Evolutionary conservation across 1,140 invertebrate genomes (phyloP).

Genomic region (Papilio aristodemus): DNA sequence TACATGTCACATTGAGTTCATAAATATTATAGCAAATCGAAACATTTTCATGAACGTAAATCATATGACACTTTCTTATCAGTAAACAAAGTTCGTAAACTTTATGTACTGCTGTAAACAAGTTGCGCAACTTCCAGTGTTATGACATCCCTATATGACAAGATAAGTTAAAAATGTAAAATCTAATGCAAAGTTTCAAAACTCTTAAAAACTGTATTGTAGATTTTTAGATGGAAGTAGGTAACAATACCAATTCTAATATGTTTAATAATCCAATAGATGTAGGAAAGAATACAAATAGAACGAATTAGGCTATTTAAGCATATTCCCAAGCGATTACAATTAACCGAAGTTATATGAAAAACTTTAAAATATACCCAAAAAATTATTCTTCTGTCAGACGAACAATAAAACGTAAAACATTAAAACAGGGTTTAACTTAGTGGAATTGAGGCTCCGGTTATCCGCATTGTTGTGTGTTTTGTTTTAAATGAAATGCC

Average conservation of each 20-base stretch:
- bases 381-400: too few species aligned
- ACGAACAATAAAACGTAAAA: too few species aligned
- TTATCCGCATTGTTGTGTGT: not conserved
- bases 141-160: constrained; percentile 4
- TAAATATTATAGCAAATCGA: constrained; percentile 9
- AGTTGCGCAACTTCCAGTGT: constrained; percentile 1
- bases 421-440: too few species aligned
- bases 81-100: constrained; percentile 18
- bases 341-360: too few species aligned
- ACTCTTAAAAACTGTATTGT: too few species aligned
- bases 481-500: constrained; percentile 10
- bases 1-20: not conserved
- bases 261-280: too few species aligned
- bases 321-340: too few species aligned
- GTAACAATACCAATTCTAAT: too few species aligned
- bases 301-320: too few species aligned
- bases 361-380: too few species aligned
- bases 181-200: not conserved
- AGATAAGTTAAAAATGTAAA: not conserved
- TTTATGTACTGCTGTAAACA: constrained; percentile 21
- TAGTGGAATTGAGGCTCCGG: not conserved
- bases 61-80: constrained; percentile 25
- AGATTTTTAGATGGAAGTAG: too few species aligned
- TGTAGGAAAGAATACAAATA: too few species aligned
- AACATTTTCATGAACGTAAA: constrained; percentile 22